Evolutionary conservation across 2,113 vertebrate species (phyloP).

Genomic region (Bucco capensis): DNA sequence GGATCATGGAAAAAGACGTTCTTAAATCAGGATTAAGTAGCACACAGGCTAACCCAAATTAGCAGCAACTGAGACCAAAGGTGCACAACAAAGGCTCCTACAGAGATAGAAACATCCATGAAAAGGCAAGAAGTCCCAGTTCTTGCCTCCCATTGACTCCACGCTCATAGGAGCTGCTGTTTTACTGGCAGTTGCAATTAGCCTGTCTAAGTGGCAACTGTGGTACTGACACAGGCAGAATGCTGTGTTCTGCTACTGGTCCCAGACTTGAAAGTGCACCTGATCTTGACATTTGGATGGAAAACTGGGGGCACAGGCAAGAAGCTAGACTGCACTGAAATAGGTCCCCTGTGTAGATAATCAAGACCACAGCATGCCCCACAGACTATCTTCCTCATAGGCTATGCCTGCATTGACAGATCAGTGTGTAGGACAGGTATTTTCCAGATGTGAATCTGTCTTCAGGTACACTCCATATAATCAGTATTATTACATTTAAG

Average conservation of each 20-base stretch:
- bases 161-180: not conserved
- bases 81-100: not conserved
- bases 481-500: not conserved
- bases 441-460: not conserved
- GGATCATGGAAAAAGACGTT: not conserved
- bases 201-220: not conserved
- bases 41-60: not conserved
- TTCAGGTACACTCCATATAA: not conserved
- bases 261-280: not conserved
- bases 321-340: not conserved
- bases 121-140: not conserved
- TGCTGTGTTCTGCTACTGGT: not conserved
- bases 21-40: not conserved
- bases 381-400: not conserved
- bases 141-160: not conserved
- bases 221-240: not conserved
- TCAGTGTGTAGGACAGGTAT: not conserved
- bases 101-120: not conserved
- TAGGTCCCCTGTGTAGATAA: not conserved
- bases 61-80: not conserved
- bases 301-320: not conserved
- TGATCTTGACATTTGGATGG: not conserved
- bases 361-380: not conserved
- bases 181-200: not conserved
- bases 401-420: not conserved